Evolutionary conservation across 2,797 vertebrate species (phyloP), one percentile per base, ranked within the genome.

Genomic region (Eutrigla gurnardus): DNA sequence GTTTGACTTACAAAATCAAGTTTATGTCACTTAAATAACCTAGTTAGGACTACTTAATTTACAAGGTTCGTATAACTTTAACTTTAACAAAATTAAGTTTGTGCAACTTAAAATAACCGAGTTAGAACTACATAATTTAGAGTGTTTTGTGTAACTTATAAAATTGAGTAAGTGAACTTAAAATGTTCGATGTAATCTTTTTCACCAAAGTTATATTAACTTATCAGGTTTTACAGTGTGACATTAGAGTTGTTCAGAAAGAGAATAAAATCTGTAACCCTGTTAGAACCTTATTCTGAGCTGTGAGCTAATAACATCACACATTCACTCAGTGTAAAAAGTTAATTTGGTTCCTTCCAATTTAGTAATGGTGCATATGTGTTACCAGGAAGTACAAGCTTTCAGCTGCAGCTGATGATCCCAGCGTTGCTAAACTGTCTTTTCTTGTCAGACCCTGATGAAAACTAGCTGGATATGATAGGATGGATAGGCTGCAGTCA

Each of bases 371-470:
- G 15, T 50, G 45, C 10, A n/a, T 57, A 6, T 49, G 12, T 25
- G 72, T 45, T 57, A 40, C 74, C 60, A 70, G 76, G 5, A 77
- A 43, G n/a, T 75, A 82, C 83, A 82, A 72, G 59, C 66, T 79
- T 84, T 87, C 73, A 60, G 70, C 59, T 64, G 55, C 59, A 39
- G 45, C 43, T 73, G 18, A 70, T 78, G 70, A 86, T 80, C 63
- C 39, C 11, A 4, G 17, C 32, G 5, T 33, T 86, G 78, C 86
- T 80, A 80, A 78, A 66, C 73, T 80, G 80, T 75, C 81, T 77
- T 75, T 67, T 78, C 42, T 15, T 73, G 75, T 80, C 83, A 75
- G 37, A 15, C 1, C 63, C 71, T 71, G 82, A 83, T 82, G 75
- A 85, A 36, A 62, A 47, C 14, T 54, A 11, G 64, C 61, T 86